phyloP scores from a whole-genome alignment of 2,888 invertebrate species.

The Autographa pulchrina region DNA sequence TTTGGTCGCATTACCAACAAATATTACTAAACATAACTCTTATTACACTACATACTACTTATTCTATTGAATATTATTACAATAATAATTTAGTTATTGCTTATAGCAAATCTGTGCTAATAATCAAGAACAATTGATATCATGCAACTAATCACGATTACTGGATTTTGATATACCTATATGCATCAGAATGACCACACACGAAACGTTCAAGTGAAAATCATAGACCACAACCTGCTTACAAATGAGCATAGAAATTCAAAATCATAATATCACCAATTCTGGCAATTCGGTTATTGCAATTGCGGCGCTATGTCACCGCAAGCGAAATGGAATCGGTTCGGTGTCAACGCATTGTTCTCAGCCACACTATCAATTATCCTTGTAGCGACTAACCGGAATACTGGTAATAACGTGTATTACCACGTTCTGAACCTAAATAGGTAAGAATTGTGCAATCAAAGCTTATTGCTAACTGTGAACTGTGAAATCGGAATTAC shows the following conservation, averaged over 20 bases:
- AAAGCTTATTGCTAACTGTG: conserved; percentile 7
- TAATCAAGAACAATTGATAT: neutral
- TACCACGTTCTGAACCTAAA: conserved; percentile 24
- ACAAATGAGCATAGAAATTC: conserved; percentile 34
- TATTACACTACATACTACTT: no score
- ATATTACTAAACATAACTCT: neutral
- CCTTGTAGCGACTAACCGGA: conserved; percentile 54
- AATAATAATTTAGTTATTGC: no score
- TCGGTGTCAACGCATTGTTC: conserved; percentile 60
- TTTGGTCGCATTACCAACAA: neutral
- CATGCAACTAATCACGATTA: neutral
- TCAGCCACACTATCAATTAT: conserved; percentile 65
- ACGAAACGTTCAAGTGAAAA: conserved; percentile 8
- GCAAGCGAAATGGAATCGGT: conserved; percentile 57
- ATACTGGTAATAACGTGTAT: conserved; percentile 58
- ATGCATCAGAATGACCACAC: neutral
- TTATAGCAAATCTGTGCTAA: no score
- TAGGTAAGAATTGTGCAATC: conserved; percentile 26
- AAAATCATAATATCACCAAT: conserved; percentile 38
- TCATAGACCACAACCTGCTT: conserved; percentile 15
- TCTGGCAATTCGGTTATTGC: conserved; percentile 44
- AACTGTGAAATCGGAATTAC: neutral
- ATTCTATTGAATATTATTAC: no score
- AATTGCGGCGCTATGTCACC: conserved; percentile 51
- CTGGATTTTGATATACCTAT: neutral